Evolutionary conservation across 2,888 invertebrate species (phyloP).

Genomic region (Argynnis bischoffii): DNA sequence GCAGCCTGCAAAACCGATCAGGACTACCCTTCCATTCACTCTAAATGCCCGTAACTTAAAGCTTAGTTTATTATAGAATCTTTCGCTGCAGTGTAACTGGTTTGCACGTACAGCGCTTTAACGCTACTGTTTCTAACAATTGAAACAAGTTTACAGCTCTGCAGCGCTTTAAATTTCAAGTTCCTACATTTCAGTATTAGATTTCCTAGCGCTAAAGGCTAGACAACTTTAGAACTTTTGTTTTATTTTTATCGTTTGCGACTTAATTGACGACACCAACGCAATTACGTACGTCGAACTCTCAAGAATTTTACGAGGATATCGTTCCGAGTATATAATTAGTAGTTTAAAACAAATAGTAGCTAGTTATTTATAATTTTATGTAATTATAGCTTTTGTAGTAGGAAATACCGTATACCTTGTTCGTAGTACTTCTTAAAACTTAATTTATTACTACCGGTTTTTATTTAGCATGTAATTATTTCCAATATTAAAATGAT

Average conservation of each 20-base stretch:
- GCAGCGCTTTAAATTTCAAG: constrained; percentile 36
- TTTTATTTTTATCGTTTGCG: constrained; percentile 54
- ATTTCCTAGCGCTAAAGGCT: constrained; percentile 55
- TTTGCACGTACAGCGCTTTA: constrained; percentile 34
- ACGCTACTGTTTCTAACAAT: constrained; percentile 6
- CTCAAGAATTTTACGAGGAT: constrained; percentile 12
- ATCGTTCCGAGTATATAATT: constrained; percentile 7
- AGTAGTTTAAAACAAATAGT: constrained; percentile 9
- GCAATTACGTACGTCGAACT: constrained; percentile 39
- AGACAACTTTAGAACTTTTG: constrained; percentile 53
- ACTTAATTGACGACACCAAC: constrained; percentile 55
- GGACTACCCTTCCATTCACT: constrained; percentile 46
- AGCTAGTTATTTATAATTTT: constrained; percentile 8
- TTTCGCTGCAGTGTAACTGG: constrained; percentile 37
- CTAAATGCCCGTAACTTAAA: constrained; percentile 55
- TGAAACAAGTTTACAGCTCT: constrained; percentile 33
- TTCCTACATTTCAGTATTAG: constrained; percentile 49
- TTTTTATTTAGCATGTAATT: neutral
- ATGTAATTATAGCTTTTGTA: constrained; percentile 6
- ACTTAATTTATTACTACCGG: constrained; percentile 10
- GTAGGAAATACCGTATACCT: neutral
- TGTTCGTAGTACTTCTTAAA: neutral
- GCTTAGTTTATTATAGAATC: constrained; percentile 55
- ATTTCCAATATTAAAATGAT: neutral
- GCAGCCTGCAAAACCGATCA: constrained; percentile 53